phyloP scores from a whole-genome alignment of 1,140 invertebrate species.

The Contarinia nasturtii region DNA sequence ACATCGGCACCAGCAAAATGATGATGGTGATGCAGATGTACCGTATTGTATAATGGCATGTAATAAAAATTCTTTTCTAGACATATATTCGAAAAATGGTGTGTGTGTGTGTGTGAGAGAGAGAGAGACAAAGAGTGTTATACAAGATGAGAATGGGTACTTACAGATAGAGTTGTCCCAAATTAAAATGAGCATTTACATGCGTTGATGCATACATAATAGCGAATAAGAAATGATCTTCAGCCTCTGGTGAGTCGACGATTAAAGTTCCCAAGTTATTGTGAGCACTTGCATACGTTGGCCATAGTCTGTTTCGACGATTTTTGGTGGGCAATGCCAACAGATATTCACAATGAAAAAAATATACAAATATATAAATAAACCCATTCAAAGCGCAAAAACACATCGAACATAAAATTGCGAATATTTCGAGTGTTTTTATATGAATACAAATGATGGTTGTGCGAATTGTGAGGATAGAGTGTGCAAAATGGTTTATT shows the following conservation, averaged over 20 bases:
- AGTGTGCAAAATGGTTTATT: too few species aligned
- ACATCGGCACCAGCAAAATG: background rate
- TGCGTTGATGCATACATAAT: constrained; percentile 55
- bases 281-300: constrained; percentile 67
- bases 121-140: background rate
- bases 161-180: constrained; percentile 67
- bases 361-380: too few species aligned
- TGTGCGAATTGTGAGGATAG: too few species aligned
- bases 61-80: background rate
- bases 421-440: too few species aligned
- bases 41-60: background rate
- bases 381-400: too few species aligned
- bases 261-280: constrained; percentile 75
- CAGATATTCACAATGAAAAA: too few species aligned
- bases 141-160: constrained; percentile 11
- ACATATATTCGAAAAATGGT: background rate
- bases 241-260: constrained; percentile 40
- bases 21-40: background rate
- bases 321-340: too few species aligned
- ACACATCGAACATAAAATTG: too few species aligned
- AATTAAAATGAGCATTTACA: constrained; percentile 69
- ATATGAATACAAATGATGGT: too few species aligned
- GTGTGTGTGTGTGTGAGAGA: too few species aligned
- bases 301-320: constrained; percentile 54
- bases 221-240: constrained; percentile 55